Base-by-base conservation (phyloP, 2,797 vertebrate genomes). In the Mycteria americana region DNA sequence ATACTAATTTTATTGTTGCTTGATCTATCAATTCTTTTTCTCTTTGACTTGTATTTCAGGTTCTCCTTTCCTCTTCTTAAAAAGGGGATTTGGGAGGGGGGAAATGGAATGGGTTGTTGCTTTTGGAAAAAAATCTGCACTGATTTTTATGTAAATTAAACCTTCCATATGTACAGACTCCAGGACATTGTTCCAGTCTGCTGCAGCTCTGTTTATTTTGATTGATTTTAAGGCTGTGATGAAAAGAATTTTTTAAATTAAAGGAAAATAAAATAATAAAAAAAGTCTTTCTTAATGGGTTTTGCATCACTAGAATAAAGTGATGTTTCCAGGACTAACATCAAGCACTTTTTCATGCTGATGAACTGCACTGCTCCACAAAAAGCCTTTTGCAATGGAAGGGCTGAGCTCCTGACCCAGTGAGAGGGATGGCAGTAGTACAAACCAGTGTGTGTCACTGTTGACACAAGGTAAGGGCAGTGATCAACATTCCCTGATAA, bases 171-270 rank as follows among this genome's bases (percentile, higher is more conserved):
- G 82, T 74, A 86, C 64, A 67, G 73, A 67, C 33, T 39, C 62
- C 3, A 7, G 83, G 77, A 54, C 41, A 19, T 31, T 21, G 80
- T 63, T 90, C 86, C 88, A 59, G 75, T 73, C 60, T 93, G 91
- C 86, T 90, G 90, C 87, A 91, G 77, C 77, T 89, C 69, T 78
- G 78, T 93, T 93, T 79, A 83, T 78, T 80, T 93, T 70, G 79
- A 78, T 91, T 85, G 85, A 94, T 87, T 92, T 93, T 89, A 89
- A 94, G 83, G 91, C 83, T 83, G 91, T 85, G 88, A 93, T 81
- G n/a, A 95, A 82, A 76, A 83, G 13, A 3, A 10, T 85, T 93
- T 89, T 89, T 81, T 79, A 8, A 86, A 92, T 51, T 56, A 91
- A 95, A 96, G 73, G 10, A 76, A 82, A 62, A 75, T 41, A 88